Base-by-base conservation (phyloP, 2,888 invertebrate genomes). In the Leptura quadrifasciata region DNA sequence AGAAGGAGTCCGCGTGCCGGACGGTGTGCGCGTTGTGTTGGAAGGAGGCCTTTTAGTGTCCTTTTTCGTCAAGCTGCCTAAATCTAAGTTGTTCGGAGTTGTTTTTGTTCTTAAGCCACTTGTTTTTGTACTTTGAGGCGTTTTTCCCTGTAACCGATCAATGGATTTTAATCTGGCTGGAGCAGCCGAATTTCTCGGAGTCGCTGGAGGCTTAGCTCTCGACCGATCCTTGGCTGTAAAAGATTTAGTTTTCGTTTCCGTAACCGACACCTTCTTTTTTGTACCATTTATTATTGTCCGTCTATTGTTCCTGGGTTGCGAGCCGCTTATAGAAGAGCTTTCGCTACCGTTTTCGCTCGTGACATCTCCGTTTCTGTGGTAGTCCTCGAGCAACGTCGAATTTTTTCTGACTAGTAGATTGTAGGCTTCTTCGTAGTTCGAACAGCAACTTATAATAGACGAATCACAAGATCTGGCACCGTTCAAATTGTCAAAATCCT, bases 291-390 rank as follows among this genome's bases (percentile, higher is more conserved):
- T 27, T 18, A 72, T 72, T 77, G 85, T 77, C 18, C 91, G 89
- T 64, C 91, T 91, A 15, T 91, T 86, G 75, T 85, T 85, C 1
- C 89, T 84, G 2, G 86, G 82, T 21, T 84, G 80, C 4, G 84
- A 85, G 9, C 91, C 91, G 3, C 93, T 92, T 47, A 95, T 88
- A 0, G 95, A 95, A 0, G 95, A 95, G 87, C 95, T 95, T 85
- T 95, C 95, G 81, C 95, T 95, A 64, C 95, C 95, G 80, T 92
- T 93, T 83, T 94, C 94, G 85, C 93, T 93, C 68, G 92, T 93
- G 57, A 91, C 90, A 79, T 91, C 91, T 1, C 91, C 91, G 69
- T 86, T 86, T 52, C 88, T 83, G 20, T 87, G 86, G 72, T 89
- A 88, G 80, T 89, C 88, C 79, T 88, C 89, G 12, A 89, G 81